A percentile compares a stretch with the other conserved stretches of the same genome.
Evolutionary conservation across 2,888 invertebrate genomes (phyloP).

Genomic region (Caenorhabditis drosophilae): DNA sequence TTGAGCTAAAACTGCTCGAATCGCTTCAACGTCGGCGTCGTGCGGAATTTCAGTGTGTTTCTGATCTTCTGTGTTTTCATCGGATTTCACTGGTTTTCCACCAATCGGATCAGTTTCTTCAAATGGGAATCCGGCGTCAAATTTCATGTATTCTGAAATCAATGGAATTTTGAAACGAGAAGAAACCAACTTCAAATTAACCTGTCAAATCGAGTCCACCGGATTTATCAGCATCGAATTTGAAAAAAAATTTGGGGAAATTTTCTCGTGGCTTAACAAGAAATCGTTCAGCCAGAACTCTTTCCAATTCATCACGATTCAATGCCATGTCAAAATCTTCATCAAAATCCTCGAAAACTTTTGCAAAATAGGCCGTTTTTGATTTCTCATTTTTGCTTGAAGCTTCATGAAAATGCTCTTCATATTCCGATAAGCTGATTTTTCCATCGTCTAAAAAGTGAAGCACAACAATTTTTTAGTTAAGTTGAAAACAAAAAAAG

Average conservation of each 20-base stretch:
- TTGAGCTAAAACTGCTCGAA: constrained; percentile 46
- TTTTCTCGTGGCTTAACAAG: constrained; percentile 57
- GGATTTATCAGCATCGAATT: constrained; percentile 57
- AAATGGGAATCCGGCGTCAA: constrained; percentile 59
- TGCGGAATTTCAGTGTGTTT: constrained; percentile 29
- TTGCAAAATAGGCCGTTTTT: constrained; percentile 58
- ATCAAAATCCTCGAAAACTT: constrained; percentile 64
- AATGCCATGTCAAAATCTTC: constrained; percentile 57
- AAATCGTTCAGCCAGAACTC: constrained; percentile 58
- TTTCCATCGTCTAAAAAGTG: constrained; percentile 53
- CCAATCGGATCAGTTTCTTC: constrained; percentile 56
- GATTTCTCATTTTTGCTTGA: constrained; percentile 52
- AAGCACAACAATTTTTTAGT: background rate
- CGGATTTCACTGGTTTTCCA: constrained; percentile 13
- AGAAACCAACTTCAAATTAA: constrained; percentile 1
- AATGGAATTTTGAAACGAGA: background rate
- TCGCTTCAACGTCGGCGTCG: constrained; percentile 41
- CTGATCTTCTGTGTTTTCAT: constrained; percentile 5
- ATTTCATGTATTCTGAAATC: constrained; percentile 56
- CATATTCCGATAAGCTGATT: constrained; percentile 56
- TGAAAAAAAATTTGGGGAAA: constrained; percentile 57
- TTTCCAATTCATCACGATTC: constrained; percentile 50
- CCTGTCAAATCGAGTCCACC: constrained; percentile 57
- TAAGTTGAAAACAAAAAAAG: background rate
- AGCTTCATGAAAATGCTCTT: constrained; percentile 55